Conservation (phyloP, 2,888 invertebrate species). For the Aleiodes testaceus region DNA sequence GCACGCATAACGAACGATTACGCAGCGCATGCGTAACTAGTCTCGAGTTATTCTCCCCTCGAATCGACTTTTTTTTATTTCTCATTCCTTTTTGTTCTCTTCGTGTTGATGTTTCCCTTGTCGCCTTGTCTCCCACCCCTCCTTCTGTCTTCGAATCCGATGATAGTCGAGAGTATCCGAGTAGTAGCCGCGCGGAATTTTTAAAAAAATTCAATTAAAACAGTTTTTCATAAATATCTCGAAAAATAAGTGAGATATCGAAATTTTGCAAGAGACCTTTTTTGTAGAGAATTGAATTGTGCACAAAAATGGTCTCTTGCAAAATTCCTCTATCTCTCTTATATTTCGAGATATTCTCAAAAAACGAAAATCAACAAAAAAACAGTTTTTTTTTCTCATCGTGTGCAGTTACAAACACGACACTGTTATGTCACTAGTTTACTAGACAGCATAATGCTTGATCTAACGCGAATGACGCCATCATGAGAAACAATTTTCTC, state of each 20-base stretch:
- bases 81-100: background rate
- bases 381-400: slow-evolving; percentile 22
- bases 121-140: slow-evolving; percentile 25
- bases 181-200: background rate
- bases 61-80: slow-evolving; percentile 24
- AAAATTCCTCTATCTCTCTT: no score
- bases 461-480: slow-evolving; percentile 40
- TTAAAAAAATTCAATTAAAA: no score
- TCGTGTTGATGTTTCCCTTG: slow-evolving; percentile 8
- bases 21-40: slow-evolving; percentile 52
- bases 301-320: no score
- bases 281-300: no score
- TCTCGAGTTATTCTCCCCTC: slow-evolving; percentile 24
- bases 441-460: slow-evolving; percentile 38
- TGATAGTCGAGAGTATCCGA: slow-evolving; percentile 27
- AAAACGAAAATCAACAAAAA: no score
- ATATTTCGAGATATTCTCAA: no score
- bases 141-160: background rate
- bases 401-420: background rate
- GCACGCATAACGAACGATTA: slow-evolving; percentile 56
- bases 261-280: no score
- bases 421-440: slow-evolving; percentile 40
- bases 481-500: slow-evolving; percentile 43
- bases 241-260: no score
- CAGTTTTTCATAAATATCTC: background rate